Evolutionary conservation across 2,797 vertebrate species (phyloP).

Genomic region (Stomatorhinus walkeri): DNA sequence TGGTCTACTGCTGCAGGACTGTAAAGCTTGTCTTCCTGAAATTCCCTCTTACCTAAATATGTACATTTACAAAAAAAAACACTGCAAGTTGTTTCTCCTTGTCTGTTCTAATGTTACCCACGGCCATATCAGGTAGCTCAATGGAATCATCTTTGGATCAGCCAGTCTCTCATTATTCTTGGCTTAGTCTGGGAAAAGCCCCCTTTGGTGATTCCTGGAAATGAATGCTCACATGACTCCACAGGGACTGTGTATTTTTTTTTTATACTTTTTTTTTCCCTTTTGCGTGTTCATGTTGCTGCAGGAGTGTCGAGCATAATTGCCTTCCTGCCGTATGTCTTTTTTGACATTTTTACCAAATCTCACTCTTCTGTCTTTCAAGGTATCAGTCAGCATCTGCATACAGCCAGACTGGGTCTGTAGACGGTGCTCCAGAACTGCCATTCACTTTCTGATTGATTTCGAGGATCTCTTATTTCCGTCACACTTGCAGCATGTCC

Average conservation of each 20-base stretch:
- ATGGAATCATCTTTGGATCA: constrained; percentile 37
- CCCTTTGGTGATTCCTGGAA: constrained; percentile 41
- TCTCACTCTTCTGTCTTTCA: constrained; percentile 62
- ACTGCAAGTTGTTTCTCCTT: constrained; percentile 45
- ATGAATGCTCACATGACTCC: constrained; percentile 61
- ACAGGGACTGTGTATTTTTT: constrained; percentile 50
- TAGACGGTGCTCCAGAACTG: constrained; percentile 66
- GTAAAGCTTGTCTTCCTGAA: constrained; percentile 95
- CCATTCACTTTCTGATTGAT: constrained; percentile 40
- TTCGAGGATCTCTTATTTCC: constrained; percentile 44
- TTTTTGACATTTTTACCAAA: constrained; percentile 77
- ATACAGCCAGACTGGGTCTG: constrained; percentile 61
- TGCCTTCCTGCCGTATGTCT: constrained; percentile 68
- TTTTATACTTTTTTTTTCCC: constrained; percentile 48
- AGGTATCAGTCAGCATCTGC: constrained; percentile 58
- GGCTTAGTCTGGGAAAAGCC: constrained; percentile 30
- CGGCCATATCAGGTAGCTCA: constrained; percentile 59
- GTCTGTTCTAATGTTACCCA: constrained; percentile 50
- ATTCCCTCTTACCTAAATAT: constrained; percentile 63
- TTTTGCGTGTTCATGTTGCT: constrained; percentile 46
- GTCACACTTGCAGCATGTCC: constrained; percentile 68
- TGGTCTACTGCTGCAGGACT: constrained; percentile 77
- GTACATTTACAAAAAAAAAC: constrained; percentile 50
- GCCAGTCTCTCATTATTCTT: constrained; percentile 40
- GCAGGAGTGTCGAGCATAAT: constrained; percentile 62